Conservation (phyloP, 2,888 invertebrate species). For the Heliconius sara region DNA sequence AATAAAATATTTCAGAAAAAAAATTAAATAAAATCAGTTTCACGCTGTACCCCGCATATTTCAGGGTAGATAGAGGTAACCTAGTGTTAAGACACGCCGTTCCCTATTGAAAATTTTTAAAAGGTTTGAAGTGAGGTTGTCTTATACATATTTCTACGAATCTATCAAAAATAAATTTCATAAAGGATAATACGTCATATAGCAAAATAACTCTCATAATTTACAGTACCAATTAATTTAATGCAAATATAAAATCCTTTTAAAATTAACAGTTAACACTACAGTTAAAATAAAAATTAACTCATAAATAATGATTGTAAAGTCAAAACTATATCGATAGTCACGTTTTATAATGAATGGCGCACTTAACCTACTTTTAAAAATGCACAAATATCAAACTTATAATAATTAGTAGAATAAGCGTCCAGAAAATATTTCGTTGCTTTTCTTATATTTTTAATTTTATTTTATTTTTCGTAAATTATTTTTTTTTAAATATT, state of each 20-base stretch:
- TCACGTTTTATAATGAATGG: constrained; percentile 10
- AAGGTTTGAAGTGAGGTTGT: no score
- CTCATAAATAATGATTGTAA: background rate
- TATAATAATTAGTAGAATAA: background rate
- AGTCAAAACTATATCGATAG: background rate
- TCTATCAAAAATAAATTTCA: background rate
- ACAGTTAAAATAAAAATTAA: background rate
- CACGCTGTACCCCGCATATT: no score
- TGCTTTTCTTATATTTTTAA: no score
- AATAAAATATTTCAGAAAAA: no score
- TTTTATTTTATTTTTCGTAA: no score
- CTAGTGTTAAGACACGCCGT: no score
- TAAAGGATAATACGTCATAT: background rate
- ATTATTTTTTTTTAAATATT: no score
- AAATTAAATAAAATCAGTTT: no score
- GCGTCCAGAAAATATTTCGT: background rate
- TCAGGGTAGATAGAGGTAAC: no score
- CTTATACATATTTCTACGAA: no score
- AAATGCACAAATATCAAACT: background rate
- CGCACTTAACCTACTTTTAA: background rate
- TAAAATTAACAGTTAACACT: background rate
- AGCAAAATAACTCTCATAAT: background rate
- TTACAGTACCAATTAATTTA: background rate
- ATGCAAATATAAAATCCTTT: background rate
- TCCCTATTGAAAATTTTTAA: no score